These are phyloP conservation scores for Andrena chrysosceles DNA, from an alignment of 2,888 invertebrate genomes.

Conservation along the genomic window DNA sequence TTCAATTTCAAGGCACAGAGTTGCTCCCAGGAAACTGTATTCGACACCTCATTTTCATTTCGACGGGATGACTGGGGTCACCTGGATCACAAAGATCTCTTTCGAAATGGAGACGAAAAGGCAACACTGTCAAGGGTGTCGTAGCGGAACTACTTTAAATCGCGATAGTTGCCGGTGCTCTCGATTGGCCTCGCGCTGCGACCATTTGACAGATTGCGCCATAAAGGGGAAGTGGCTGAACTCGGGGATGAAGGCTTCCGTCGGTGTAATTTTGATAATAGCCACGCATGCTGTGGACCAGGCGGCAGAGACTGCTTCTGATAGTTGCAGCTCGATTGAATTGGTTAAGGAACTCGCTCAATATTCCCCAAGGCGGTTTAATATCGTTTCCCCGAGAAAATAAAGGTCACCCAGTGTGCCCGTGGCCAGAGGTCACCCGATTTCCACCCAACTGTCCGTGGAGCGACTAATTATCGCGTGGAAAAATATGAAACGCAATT, in stretches of 20 bases:
- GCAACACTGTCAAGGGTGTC: background rate
- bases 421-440: background rate
- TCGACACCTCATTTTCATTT: background rate
- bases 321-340: background rate
- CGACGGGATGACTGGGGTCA: background rate
- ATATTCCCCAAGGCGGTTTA: background rate
- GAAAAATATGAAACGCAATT: conserved; percentile 8
- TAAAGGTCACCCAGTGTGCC: background rate
- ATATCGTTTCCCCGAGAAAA: background rate
- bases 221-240: conserved; percentile 23
- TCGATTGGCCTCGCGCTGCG: conserved; percentile 26
- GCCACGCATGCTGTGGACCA: conserved; percentile 1
- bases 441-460: background rate
- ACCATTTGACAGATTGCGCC: conserved; percentile 44
- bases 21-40: background rate
- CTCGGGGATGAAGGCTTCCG: conserved; percentile 1
- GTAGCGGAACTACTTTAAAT: background rate
- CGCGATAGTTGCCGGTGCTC: background rate
- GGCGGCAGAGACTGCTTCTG: conserved; percentile 2
- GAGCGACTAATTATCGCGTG: conserved; percentile 18
- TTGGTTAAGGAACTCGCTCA: background rate
- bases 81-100: background rate
- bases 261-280: conserved; percentile 54
- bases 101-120: background rate
- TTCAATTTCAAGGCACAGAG: background rate